Base-by-base conservation (phyloP, 2,888 invertebrate species). In the Oxycera nigricornis region DNA sequence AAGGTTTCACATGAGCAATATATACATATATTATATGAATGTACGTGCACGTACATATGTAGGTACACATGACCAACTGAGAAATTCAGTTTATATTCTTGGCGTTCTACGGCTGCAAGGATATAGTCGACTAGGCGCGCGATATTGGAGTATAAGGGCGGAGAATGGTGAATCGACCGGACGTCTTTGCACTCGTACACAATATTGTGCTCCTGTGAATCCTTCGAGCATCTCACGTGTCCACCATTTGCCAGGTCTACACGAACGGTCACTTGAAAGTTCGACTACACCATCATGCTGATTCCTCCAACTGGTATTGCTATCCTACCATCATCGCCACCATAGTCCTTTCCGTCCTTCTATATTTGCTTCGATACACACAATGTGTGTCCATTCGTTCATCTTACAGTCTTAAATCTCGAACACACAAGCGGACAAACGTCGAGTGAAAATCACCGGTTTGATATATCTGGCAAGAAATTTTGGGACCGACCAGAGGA, bases 241-340 rank as follows among this genome's bases (percentile, higher is more conserved):
- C 65, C 30, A 72, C 72, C 59, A 72, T 76, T 74, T 68, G 46
- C 76, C 73, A 73, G 74, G 73, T 75, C 73, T 57, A 73, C 72
- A 73, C 72, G 50, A 70, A 74, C 75, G 77, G 77, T 77, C 77
- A 77, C 76, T 77, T 75, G 75, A 75, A 76, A 76, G 62, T 73
- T 73, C 62, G 61, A 70, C 73, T 73, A 52, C 72, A 74, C 75
- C n/a, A n/a, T n/a, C n/a, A n/a, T 76, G 72, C 68, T 68, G 72
- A 73, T 76, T 14, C 55, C 11, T 17, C 55, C 55, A 24, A n/a
- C 24, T 24, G 22, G 11, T 55, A 17, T 17, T 14, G 14, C 24
- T 24, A 22, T 55, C 55, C 46, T 14, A 55, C 24, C 55, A 55
- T 22, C 55, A 55, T 55, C 55, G 24, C 55, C 17, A 24, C 3